A percentile compares a stretch with the other conserved stretches of the same genome.
These are phyloP conservation scores for Neomonachus schauinslandi DNA, from an alignment of 2,113 vertebrate genomes.

Conservation along the genomic window DNA sequence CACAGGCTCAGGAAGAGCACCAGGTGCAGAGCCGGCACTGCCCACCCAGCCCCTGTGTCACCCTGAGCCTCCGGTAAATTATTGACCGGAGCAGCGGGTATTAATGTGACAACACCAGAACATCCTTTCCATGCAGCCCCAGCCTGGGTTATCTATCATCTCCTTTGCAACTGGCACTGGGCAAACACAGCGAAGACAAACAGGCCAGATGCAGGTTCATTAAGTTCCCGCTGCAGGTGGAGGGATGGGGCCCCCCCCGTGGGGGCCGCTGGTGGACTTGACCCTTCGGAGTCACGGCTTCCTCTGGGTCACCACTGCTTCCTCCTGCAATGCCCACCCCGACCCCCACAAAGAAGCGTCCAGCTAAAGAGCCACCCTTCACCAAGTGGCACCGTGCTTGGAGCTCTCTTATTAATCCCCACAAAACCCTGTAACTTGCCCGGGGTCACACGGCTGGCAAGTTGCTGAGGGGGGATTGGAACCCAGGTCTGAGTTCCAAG, in stretches of 20 bases:
- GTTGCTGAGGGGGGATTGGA: background rate
- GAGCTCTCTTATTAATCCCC: background rate
- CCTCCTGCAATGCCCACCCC: background rate
- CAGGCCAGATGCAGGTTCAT: conserved; percentile 21
- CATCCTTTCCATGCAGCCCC: conserved; percentile 42
- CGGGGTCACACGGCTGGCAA: background rate
- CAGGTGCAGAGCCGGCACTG: background rate
- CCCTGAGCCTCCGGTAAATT: conserved; percentile 64
- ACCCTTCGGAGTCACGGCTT: background rate
- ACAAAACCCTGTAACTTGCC: background rate
- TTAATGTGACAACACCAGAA: conserved; percentile 59
- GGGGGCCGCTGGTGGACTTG: background rate
- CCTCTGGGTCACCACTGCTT: background rate
- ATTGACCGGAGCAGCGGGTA: conserved; percentile 56
- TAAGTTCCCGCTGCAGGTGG: background rate
- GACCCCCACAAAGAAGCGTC: background rate
- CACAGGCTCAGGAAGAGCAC: background rate
- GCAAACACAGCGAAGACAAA: conserved; percentile 67
- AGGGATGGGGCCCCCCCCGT: background rate
- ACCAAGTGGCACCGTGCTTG: background rate
- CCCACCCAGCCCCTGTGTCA: background rate
- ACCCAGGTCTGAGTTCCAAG: background rate
- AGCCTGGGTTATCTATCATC: background rate
- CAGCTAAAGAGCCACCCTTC: background rate
- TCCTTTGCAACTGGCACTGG: conserved; percentile 55